Evolutionary conservation across 1,140 invertebrate species (phyloP), one percentile per base, ranked within the genome.

Genomic region (Orius insidiosus): DNA sequence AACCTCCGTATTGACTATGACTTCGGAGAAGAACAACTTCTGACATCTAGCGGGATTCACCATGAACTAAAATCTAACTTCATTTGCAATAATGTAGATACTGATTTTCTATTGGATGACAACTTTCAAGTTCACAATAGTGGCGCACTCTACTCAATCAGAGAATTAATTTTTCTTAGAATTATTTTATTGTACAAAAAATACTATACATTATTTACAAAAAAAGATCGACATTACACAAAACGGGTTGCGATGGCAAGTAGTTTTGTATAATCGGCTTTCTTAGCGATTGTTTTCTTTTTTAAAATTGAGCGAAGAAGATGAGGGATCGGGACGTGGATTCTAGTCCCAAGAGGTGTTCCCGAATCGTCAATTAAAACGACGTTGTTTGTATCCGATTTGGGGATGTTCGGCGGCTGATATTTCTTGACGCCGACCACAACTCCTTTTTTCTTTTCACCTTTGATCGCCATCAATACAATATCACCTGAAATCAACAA

Each of bases 351-450:
- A 8, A 95, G 63, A 1, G 94, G 92, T 15, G 74, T 82, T 10
- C 90, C 92, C 63, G 78, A 85, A 55, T 98, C 90, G 59, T 98
- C 92, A 45, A 99, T 83, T 0, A 99, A 63, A 1, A 98, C 93
- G 48, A 98, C 61, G 65, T 98, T 98, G 59, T 98, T 99, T 52
- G 78, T 88, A 62, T 99, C 95, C 65, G 88, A 94, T 58, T 80
- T 83, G 0, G 94, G 94, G 30, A 93, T 69, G 61, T 85, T 81
- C 3, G 78, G 60, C 47, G 74, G 71, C 59, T 95, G 86, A 46
- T 73, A 75, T 58, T 88, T 78, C 59, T 89, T 90, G 1, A 87
- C 65, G 1, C 95, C 95, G 15, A 98, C 93, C 39, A 98, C 68
- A 50, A 93, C 85, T 2, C 80, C 95, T 63, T 92, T 92, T 59